Conservation (phyloP, 2,797 vertebrate genomes). For the Octomys mimax region DNA sequence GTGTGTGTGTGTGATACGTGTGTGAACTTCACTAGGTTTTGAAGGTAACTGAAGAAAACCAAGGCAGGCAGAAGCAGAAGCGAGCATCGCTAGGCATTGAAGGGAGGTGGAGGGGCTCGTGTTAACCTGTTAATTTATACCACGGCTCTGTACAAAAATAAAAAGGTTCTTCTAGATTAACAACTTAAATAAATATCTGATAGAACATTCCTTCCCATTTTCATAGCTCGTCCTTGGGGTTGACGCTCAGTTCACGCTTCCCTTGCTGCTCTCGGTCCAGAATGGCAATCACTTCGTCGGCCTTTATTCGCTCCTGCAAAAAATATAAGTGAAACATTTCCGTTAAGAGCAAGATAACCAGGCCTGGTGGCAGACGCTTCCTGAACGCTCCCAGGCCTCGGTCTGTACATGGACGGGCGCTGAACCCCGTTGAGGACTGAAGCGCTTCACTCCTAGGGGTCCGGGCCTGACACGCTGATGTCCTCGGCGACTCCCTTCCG, state of each 20-base stretch:
- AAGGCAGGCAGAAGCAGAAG: neutral
- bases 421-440: neutral
- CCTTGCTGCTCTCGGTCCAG: conserved; percentile 91
- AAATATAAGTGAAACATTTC: conserved; percentile 50
- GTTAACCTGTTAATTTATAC: conserved; percentile 89
- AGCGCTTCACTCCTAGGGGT: neutral
- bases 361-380: neutral
- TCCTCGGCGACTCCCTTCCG: neutral
- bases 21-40: neutral
- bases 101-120: conserved; percentile 57
- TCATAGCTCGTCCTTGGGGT: conserved; percentile 97
- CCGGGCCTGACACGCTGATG: neutral
- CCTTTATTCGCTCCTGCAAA: conserved; percentile 95
- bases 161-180: conserved; percentile 94
- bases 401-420: neutral
- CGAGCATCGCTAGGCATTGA: conserved; percentile 23
- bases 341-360: neutral
- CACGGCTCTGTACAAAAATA: conserved; percentile 96
- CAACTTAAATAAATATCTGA: conserved; percentile 96
- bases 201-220: conserved; percentile 84
- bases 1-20: neutral
- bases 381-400: conserved; percentile 34
- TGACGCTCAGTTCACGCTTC: conserved; percentile 91
- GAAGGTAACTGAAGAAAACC: neutral
- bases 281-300: conserved; percentile 95